phyloP scores from a whole-genome alignment of 2,113 vertebrate genomes.

The Pachycephala philippinensis region DNA sequence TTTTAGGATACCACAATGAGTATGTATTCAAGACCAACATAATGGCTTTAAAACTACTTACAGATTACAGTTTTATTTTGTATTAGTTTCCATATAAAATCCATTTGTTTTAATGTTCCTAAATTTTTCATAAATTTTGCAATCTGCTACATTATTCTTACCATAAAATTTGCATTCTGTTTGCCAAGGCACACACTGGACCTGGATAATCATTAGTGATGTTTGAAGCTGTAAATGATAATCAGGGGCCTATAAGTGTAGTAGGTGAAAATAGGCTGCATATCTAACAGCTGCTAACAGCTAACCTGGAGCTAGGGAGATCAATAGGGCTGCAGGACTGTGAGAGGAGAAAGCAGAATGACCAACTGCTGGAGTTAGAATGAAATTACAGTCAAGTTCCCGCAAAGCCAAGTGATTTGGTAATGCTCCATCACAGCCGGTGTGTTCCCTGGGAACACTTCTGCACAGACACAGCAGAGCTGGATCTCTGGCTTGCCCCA shows the following conservation, averaged over 20 bases:
- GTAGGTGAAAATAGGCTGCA: neutral
- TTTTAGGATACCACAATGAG: neutral
- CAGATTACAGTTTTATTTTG: neutral
- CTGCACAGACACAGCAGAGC: neutral
- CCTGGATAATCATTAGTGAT: neutral
- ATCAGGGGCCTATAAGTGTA: neutral
- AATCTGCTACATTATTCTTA: neutral
- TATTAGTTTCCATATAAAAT: neutral
- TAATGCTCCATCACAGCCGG: neutral
- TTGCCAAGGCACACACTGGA: neutral
- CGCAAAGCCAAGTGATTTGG: neutral
- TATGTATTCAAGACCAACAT: neutral
- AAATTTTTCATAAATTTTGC: neutral
- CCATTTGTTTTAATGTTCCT: neutral
- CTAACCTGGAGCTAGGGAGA: neutral
- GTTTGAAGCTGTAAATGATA: neutral
- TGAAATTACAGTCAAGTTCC: neutral
- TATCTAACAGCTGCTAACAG: neutral
- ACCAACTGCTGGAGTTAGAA: neutral
- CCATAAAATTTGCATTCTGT: neutral
- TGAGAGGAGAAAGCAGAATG: neutral
- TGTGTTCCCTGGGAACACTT: neutral
- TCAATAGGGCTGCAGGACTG: neutral
- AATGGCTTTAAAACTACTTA: neutral
- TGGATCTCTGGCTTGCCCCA: fast-evolving